Evolutionary conservation across 2,888 invertebrate genomes (phyloP), one percentile per base, ranked within the genome.

Genomic region (Perizoma flavofasciatum): DNA sequence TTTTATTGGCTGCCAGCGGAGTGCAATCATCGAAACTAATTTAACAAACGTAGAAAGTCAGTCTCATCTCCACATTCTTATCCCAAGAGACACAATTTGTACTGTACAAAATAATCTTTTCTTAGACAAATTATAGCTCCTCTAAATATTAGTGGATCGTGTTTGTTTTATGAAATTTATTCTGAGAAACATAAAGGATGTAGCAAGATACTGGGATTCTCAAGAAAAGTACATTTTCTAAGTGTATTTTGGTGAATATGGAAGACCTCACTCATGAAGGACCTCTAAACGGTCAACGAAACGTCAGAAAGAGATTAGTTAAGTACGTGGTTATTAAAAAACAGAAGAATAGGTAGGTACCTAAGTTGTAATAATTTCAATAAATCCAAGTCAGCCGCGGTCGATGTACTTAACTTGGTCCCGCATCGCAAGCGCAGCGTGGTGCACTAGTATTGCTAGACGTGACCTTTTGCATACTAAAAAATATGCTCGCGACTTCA

Each of bases 311-410:
- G n/a, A n/a, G n/a, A n/a, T n/a, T n/a, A n/a, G n/a, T n/a, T n/a
- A n/a, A n/a, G n/a, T n/a, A n/a, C n/a, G n/a, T n/a, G n/a, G n/a
- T n/a, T n/a, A n/a, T n/a, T 22, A 22, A 22, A 22, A 22, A 22
- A 22, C 22, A 22, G 3, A 22, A 22, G 1, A 22, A 22, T 22
- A 22, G 22, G 22, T 22, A 22, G 22, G 22, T 22, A 22, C 22
- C 1, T 22, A 22, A 22, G 83, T 84, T 80, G 78, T 39, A 85
- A 84, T 88, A 86, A 88, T 87, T 86, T 86, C 83, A 75, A 22
- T 74, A 71, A 69, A 72, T 77, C 82, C 88, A 88, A 88, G 89
- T 88, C 79, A 85, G 83, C 68, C 66, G 70, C 66, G 89, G 89
- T 89, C 89, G 81, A 79, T 77, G 88, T 79, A 86, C 88, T 86